These are phyloP conservation scores for Cryptophagus acutangulus DNA, from an alignment of 2,888 invertebrate genomes.

Conservation along the genomic window DNA sequence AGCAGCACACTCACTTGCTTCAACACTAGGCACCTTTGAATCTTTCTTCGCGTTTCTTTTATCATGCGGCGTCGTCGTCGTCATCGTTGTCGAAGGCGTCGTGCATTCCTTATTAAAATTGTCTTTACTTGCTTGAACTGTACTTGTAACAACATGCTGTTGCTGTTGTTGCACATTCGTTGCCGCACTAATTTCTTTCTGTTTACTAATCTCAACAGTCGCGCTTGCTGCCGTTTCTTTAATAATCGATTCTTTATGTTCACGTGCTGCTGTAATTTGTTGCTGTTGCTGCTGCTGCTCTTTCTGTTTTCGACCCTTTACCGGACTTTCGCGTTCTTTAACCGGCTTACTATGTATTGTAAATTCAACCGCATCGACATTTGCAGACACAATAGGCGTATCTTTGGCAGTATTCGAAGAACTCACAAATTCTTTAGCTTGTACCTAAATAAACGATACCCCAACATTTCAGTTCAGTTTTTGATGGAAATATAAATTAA, in stretches of 20 bases:
- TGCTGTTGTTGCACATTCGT: conserved; percentile 1
- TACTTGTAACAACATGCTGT: conserved; percentile 9
- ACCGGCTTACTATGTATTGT: conserved; percentile 49
- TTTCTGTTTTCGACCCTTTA: conserved; percentile 40
- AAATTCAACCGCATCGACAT: conserved; percentile 64
- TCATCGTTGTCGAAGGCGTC: conserved; percentile 1
- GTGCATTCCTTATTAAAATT: conserved; percentile 21
- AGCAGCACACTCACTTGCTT: conserved; percentile 16
- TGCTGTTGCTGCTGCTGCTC: conserved; percentile 22
- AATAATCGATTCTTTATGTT: conserved; percentile 27
- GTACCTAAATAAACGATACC: conserved; percentile 31
- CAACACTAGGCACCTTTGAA: conserved; percentile 22
- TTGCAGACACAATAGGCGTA: conserved; percentile 64
- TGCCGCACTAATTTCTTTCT: conserved; percentile 1
- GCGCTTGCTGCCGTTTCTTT: conserved; percentile 26
- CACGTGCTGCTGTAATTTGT: conserved; percentile 3
- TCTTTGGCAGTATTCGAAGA: conserved; percentile 41
- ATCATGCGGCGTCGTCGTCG: too few species aligned
- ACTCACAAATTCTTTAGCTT: conserved; percentile 46
- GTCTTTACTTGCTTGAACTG: conserved; percentile 16
- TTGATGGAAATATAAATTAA: background rate
- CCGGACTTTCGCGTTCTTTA: conserved; percentile 46
- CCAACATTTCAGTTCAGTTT: conserved; percentile 1
- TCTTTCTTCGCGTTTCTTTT: conserved; percentile 23
- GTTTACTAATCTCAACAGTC: conserved; percentile 3